Evolutionary conservation across 2,113 vertebrate species (phyloP), one percentile per base, ranked within the genome.

Genomic region (Charadrius vociferus): DNA sequence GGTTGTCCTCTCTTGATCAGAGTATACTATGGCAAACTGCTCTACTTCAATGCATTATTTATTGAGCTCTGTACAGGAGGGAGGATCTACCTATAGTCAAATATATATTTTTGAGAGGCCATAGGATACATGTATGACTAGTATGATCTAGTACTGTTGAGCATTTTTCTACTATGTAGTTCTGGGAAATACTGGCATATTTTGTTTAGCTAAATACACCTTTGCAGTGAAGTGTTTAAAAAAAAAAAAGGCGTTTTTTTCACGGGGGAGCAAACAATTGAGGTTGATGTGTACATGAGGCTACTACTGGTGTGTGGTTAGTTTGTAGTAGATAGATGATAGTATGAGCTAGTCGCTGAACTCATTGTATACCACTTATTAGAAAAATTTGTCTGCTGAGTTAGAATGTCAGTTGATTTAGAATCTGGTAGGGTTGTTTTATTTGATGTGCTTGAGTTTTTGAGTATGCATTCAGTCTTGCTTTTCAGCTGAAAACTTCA

Each of bases 251-350:
- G 15, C 14, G 7, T 7, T 45, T 59, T 63, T 53, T 21, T 37
- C 1, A 8, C 16, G 14, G 16, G 20, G 29, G 30, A 56, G 39
- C 22, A 70, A 45, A 34, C 7, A 18, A 12, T 7, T 18, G 23
- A 72, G 24, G 20, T 24, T 24, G 34, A 0, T 22, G 20, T 55
- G 23, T 36, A 7, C 1, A 0, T 36, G 24, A 55, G 4, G 6
- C 43, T 73, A 10, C 27, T 53, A 9, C 23, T 39, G 36, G 18
- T 29, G 61, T 59, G 41, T 36, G 34, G 19, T 21, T 62, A 9
- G 8, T n/a, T 62, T 32, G n/a, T 30, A 18, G 34, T 9, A 21
- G 29, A 13, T 52, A 9, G 27, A 18, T 41, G 36, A 50, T 30
- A 49, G 29, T 7, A 20, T 45, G 14, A 70, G 16, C 45, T 47